A percentile compares a stretch with the other conserved stretches of the same genome.
Evolutionary conservation across 2,888 invertebrate genomes (phyloP).

Genomic region (Zaprionus lineosus): DNA sequence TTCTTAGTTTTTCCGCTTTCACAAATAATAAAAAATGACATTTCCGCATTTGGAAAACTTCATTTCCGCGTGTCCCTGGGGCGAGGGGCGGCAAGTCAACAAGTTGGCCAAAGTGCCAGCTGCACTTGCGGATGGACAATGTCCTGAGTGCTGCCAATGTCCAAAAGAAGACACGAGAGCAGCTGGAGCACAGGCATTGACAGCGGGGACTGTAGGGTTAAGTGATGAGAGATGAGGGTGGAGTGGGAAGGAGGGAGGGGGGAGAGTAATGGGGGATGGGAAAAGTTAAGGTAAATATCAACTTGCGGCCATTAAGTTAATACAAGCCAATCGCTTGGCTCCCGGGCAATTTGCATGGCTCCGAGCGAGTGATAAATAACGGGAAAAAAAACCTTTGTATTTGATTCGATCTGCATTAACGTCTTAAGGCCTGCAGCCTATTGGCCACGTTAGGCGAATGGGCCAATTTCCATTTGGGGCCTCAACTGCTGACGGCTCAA

Average conservation of each 20-base stretch:
- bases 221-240: neutral
- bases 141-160: slow-evolving; percentile 46
- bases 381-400: slow-evolving; percentile 13
- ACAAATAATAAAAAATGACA: slow-evolving; percentile 61
- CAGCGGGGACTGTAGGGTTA: too few relatives aligned
- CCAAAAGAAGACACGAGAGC: slow-evolving; percentile 19
- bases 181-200: too few relatives aligned
- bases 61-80: slow-evolving; percentile 46
- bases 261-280: too few relatives aligned
- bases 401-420: neutral
- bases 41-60: slow-evolving; percentile 68
- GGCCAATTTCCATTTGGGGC: neutral
- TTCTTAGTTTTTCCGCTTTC: neutral
- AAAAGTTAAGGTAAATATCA: slow-evolving; percentile 58
- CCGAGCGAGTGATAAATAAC: too few relatives aligned
- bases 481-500: slow-evolving; percentile 22
- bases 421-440: neutral
- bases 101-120: slow-evolving; percentile 66
- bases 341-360: slow-evolving; percentile 46
- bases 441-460: neutral
- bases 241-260: too few relatives aligned
- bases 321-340: slow-evolving; percentile 48
- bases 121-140: slow-evolving; percentile 53
- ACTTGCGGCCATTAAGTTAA: slow-evolving; percentile 52
- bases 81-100: slow-evolving; percentile 61